Evolutionary conservation across 64 coral and sea anemone species (phyloP).

Genomic region (Stylophora pistillata): DNA sequence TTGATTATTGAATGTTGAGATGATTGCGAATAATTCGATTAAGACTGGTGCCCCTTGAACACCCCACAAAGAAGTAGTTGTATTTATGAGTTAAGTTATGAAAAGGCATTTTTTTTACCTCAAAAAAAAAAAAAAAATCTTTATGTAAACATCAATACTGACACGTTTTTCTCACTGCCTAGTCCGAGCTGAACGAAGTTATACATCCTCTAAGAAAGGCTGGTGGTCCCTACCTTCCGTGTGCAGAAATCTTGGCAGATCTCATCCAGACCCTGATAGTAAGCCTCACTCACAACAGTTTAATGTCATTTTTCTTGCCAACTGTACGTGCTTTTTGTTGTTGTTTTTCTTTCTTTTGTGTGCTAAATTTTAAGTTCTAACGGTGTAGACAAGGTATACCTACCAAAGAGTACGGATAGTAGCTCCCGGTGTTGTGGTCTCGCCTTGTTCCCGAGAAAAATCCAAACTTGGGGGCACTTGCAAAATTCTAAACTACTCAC

Average conservation of each 20-base stretch:
- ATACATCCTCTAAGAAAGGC: conserved; percentile 63
- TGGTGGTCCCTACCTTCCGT: conserved; percentile 85
- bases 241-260: conserved; percentile 81
- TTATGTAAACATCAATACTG: background rate
- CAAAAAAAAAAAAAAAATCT: background rate
- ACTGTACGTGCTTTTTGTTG: background rate
- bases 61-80: too few relatives aligned
- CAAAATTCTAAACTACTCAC: too few relatives aligned
- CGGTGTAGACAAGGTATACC: too few relatives aligned
- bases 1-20: too few relatives aligned
- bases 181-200: conserved; percentile 76
- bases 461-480: too few relatives aligned
- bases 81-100: too few relatives aligned
- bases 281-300: background rate
- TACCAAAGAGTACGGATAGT: too few relatives aligned
- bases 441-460: too few relatives aligned
- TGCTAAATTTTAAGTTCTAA: background rate
- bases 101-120: background rate
- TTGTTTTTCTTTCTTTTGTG: background rate
- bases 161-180: background rate
- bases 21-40: too few relatives aligned
- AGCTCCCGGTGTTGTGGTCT: too few relatives aligned
- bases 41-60: too few relatives aligned
- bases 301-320: background rate
- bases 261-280: conserved; percentile 56